These are phyloP conservation scores for Talpa occidentalis DNA, from an alignment of 2,113 vertebrate species.

Conservation along the genomic window DNA sequence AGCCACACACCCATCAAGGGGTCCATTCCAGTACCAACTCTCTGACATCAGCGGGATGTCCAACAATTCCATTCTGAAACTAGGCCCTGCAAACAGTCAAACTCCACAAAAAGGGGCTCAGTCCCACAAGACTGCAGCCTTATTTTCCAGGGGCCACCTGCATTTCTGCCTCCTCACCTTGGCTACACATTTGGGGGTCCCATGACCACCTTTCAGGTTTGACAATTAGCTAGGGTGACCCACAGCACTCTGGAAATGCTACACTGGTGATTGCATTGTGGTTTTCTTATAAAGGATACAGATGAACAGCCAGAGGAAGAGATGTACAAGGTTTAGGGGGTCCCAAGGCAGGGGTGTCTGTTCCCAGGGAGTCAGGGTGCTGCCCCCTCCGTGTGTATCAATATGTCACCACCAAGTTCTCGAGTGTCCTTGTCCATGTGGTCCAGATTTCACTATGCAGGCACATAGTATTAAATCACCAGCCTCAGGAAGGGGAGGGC, in stretches of 20 bases:
- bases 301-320: not conserved
- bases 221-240: not conserved
- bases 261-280: too few species aligned
- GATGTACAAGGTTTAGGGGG: not conserved
- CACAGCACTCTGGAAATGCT: not conserved
- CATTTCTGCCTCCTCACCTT: fast-evolving
- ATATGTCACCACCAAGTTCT: not conserved
- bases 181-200: too few species aligned
- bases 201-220: not conserved
- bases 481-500: too few species aligned
- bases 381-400: fast-evolving
- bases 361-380: fast-evolving
- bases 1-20: too few species aligned
- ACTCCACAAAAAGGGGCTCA: fast-evolving
- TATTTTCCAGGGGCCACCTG: not conserved
- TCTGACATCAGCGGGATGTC: not conserved
- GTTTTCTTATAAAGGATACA: not conserved
- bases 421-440: not conserved
- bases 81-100: not conserved
- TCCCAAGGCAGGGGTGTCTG: too few species aligned
- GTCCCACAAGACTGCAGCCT: fast-evolving
- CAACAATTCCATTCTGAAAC: not conserved
- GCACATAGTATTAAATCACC: not conserved
- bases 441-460: too few species aligned
- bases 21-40: not conserved